Evolutionary conservation across 2,888 invertebrate species (phyloP), one percentile per base, ranked within the genome.

Genomic region (Meteorus cinctellus): DNA sequence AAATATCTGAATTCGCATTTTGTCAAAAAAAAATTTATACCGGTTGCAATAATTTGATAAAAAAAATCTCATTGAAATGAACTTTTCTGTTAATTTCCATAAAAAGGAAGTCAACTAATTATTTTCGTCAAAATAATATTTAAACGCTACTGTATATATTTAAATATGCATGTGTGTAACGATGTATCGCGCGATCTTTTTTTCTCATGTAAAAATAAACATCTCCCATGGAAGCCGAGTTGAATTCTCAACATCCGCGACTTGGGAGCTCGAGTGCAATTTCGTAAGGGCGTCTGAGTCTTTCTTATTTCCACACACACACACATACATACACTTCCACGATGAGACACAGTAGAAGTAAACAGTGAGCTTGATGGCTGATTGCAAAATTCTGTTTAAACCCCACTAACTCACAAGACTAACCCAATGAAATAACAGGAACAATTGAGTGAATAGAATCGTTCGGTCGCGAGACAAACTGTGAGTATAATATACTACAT

Each of bases 221-320:
- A 41, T 41, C 41, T 41, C 41, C 41, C 41, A 41, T 41, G 41
- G 41, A 41, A 41, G 41, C 8, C 12, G 41, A 41, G 41, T 12
- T 41, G 41, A 41, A 41, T 41, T 41, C 29, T 60, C 41, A 27
- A 72, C 72, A 72, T 69, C 69, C 69, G 69, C 72, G 45, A 66
- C 36, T 55, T 71, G 71, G 24, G 27, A 71, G 45, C 62, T 12
- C 19, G 14, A 36, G 29, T n/a, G 27, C 31, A 65, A 73, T 73
- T 73, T 73, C 55, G 72, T 66, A 73, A 66, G 72, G 72, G 72
- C 63, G 71, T 55, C 66, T 19, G 34, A 34, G n/a, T 72, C 62
- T 41, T 24, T 34, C 31, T 55, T 19, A 36, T 31, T 48, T 48
- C 48, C 48, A 48, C 36, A 27, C 29, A 45, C 63, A 41, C 29